Evolutionary conservation across 2,797 vertebrate species (phyloP).

Genomic region (Accipiter badius): DNA sequence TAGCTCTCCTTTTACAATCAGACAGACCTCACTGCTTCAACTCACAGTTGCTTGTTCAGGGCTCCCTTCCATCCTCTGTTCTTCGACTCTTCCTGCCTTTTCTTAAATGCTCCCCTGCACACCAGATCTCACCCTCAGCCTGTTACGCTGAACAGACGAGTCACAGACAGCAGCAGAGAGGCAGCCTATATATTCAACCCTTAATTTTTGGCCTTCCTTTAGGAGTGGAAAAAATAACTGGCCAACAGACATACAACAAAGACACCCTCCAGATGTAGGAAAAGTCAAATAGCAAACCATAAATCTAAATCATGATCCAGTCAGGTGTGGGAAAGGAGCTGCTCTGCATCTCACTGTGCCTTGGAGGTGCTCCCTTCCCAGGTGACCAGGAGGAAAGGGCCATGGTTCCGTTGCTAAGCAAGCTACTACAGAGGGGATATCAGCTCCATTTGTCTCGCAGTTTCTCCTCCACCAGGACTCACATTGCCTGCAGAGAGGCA

Average conservation of each 20-base stretch:
- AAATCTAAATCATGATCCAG: not conserved
- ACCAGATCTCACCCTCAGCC: not conserved
- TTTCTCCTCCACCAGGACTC: not conserved
- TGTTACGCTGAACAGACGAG: not conserved
- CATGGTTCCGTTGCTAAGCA: not conserved
- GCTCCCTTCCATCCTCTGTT: not conserved
- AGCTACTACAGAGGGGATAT: not conserved
- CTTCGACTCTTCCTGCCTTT: not conserved
- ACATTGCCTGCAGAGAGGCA: fast-evolving
- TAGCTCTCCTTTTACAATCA: not conserved
- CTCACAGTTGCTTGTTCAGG: not conserved
- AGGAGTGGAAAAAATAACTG: not conserved
- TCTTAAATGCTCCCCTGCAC: too few species aligned
- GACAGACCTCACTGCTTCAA: not conserved
- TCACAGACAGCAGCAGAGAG: not conserved
- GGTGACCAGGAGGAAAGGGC: not conserved
- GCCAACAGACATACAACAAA: not conserved
- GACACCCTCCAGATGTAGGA: not conserved
- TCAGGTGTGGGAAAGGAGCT: not conserved
- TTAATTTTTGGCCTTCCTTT: not conserved
- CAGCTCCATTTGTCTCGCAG: not conserved
- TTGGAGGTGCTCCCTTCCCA: not conserved
- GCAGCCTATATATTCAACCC: not conserved
- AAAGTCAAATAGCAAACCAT: not conserved
- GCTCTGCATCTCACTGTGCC: not conserved